Base-by-base conservation (phyloP, 2,797 vertebrate species). In the Eospalax fontanierii region DNA sequence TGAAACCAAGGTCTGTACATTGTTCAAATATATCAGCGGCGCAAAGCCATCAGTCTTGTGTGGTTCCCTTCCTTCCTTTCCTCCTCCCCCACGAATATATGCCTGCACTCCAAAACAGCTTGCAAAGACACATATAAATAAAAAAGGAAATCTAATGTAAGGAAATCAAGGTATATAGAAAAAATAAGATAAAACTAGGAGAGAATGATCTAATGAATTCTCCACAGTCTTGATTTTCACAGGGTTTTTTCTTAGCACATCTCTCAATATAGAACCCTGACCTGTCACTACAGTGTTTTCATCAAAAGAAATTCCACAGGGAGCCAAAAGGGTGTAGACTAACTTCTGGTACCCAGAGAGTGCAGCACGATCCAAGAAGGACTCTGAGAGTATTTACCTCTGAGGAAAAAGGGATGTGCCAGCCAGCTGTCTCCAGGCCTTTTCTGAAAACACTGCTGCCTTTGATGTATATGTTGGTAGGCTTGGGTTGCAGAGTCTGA, bases 21-120 rank as follows among this genome's bases (percentile, higher is more conserved):
- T 86, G 96, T 91, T 98, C 97, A 95, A 94, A 91, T 87, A 95
- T 96, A 97, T 97, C 93, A 95, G 88, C 75, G 92, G 90, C 84
- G 92, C 75, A 96, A 96, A 90, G 93, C 93, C 96, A 93, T 96
- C 91, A 54, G 65, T 87, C 73, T 21, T 33, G 0, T 66, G 65
- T 81, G 33, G 57, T 57, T 94, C 70, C 14, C 35, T 74, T 59
- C 73, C 35, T 75, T 57, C 73, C 63, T 46, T 63, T 22, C 43
- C 57, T 65, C 79, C 71, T 84, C 40, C 46, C 57, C 83, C 0
- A 5, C 87, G 90, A 95, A 95, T 78, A 73, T 30, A 89, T 50
- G 11, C 35, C 38, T 10, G 0, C 28, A 26, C 71, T 93, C 73
- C 46, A 78, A 95, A 92, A 87, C 4, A 24, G 35, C 75, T 91